Conservation (phyloP, 2,888 invertebrate genomes). For the Lottia gigantea region DNA sequence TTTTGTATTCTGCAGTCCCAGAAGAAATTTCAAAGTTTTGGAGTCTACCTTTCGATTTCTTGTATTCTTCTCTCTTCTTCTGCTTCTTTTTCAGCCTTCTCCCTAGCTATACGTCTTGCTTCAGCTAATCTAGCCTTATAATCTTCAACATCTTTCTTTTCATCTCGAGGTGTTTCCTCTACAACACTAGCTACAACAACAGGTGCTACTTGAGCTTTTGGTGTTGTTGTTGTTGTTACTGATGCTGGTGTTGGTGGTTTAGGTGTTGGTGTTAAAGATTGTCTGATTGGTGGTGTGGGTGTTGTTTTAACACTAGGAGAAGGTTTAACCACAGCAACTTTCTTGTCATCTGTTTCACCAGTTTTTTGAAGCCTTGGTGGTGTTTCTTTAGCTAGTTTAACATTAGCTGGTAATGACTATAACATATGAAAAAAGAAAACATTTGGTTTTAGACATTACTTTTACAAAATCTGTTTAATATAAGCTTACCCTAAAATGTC, state of each 20-base stretch:
- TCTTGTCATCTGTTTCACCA: not conserved
- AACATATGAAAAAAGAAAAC: not conserved
- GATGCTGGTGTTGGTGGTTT: conserved; percentile 19
- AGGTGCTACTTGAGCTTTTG: conserved; percentile 16
- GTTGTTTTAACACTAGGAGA: conserved; percentile 7
- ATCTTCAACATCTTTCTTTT: conserved; percentile 74
- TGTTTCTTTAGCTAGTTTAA: conserved; percentile 2
- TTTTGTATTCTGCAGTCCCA: too few relatives aligned
- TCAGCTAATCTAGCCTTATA: conserved; percentile 95
- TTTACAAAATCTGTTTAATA: too few relatives aligned
- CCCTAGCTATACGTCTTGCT: conserved; percentile 85
- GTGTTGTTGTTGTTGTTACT: conserved; percentile 13
- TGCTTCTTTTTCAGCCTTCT: conserved; percentile 91
- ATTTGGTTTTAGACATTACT: too few relatives aligned
- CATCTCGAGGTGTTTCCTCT: conserved; percentile 27
- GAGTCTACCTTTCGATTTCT: conserved; percentile 66
- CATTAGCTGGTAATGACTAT: conserved; percentile 4
- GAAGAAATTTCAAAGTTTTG: too few relatives aligned
- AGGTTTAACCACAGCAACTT: conserved; percentile 12
- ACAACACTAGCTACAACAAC: conserved; percentile 20
- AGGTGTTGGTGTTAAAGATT: conserved; percentile 13
- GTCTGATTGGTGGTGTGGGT: conserved; percentile 16
- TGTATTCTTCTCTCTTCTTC: conserved; percentile 80
- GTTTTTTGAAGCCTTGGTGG: not conserved
- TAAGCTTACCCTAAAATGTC: too few relatives aligned